These are phyloP conservation scores for Spisula solida DNA, from an alignment of 2,888 invertebrate genomes.

Conservation along the genomic window DNA sequence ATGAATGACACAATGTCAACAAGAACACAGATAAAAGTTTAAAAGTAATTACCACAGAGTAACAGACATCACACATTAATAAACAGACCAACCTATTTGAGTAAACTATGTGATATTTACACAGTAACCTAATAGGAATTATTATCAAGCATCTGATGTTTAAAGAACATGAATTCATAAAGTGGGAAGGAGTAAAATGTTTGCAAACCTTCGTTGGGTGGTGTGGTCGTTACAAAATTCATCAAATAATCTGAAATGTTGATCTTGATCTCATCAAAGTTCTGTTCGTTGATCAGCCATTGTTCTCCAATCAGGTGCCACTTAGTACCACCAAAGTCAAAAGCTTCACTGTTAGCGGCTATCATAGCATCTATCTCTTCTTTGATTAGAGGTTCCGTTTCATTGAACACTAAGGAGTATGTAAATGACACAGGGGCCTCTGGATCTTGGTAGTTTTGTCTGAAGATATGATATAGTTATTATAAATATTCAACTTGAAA, in stretches of 20 bases:
- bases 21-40: too few species aligned
- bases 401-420: slow-evolving; percentile 76
- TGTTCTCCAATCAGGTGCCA: slow-evolving; percentile 64
- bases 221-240: slow-evolving; percentile 60
- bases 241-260: slow-evolving; percentile 76
- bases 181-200: too few species aligned
- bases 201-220: slow-evolving; percentile 69
- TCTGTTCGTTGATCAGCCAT: slow-evolving; percentile 63
- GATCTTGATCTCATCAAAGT: slow-evolving; percentile 71
- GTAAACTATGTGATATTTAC: too few species aligned
- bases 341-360: slow-evolving; percentile 53
- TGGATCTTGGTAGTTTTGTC: slow-evolving; percentile 62
- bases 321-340: slow-evolving; percentile 56
- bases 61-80: too few species aligned
- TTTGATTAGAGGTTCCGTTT: slow-evolving; percentile 69
- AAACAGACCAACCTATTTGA: too few species aligned
- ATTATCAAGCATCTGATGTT: too few species aligned
- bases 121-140: too few species aligned
- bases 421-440: slow-evolving; percentile 73
- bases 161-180: too few species aligned
- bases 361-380: slow-evolving; percentile 67
- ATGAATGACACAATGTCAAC: too few species aligned
- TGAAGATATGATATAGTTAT: slow-evolving; percentile 30
- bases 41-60: too few species aligned
- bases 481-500: too few species aligned